phyloP scores from a whole-genome alignment of 2,113 vertebrate genomes.

The Aegithalos caudatus region DNA sequence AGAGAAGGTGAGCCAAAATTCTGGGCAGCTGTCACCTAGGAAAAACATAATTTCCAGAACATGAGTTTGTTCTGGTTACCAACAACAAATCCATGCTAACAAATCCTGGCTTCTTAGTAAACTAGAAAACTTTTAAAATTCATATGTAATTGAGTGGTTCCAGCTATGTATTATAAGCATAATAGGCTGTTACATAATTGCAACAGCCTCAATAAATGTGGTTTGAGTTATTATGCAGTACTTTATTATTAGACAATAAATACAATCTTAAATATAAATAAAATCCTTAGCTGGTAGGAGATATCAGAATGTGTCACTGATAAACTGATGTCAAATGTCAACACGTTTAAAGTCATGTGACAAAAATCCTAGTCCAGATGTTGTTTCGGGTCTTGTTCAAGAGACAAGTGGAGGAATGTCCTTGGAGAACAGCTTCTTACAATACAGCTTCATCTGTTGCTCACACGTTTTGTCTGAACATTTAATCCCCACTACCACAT shows the following conservation, averaged over 20 bases:
- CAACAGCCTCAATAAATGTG: constrained; percentile 36
- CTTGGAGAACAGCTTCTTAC: not conserved
- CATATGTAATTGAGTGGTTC: constrained; percentile 1
- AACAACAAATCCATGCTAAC: not conserved
- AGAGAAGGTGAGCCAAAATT: not conserved
- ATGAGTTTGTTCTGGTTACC: not conserved
- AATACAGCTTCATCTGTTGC: not conserved
- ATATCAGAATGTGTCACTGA: constrained; percentile 8
- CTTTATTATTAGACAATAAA: constrained; percentile 49
- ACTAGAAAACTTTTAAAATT: constrained; percentile 18
- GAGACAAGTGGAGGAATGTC: constrained; percentile 31
- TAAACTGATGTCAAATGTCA: not conserved
- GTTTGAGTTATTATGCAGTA: constrained; percentile 34
- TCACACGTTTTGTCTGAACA: constrained; percentile 15
- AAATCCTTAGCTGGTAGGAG: constrained; percentile 33
- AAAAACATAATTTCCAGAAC: not conserved
- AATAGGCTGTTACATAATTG: constrained; percentile 42
- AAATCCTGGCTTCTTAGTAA: not conserved
- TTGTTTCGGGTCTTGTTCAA: not conserved
- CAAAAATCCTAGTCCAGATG: constrained; percentile 29
- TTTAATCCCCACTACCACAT: not conserved
- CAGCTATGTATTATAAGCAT: constrained; percentile 54
- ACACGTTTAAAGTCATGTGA: constrained; percentile 9
- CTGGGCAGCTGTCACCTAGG: not conserved
- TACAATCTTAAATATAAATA: constrained; percentile 29